Percentiles rank a stretch among this genome's conserved stretches.
Evolutionary conservation across 2,888 invertebrate species (phyloP).

Genomic region (Nipponacmea schrenckii): DNA sequence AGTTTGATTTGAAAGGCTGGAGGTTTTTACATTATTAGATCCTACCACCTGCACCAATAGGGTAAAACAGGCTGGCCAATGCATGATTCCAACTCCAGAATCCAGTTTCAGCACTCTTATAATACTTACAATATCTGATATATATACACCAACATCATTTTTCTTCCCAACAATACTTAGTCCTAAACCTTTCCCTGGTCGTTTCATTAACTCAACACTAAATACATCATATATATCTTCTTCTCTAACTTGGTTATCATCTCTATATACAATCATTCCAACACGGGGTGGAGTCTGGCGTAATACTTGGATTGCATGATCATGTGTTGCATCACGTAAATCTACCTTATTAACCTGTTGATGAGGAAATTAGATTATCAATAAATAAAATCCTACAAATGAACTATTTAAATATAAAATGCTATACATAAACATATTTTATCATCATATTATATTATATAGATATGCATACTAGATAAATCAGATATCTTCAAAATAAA

Average conservation of each 20-base stretch:
- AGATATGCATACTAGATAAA: too few relatives aligned
- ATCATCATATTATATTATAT: too few relatives aligned
- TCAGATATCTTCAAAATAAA: too few relatives aligned
- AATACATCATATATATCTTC: conserved; percentile 76
- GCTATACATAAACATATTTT: too few relatives aligned
- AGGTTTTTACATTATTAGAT: too few relatives aligned
- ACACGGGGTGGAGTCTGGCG: conserved; percentile 85
- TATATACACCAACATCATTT: conserved; percentile 84
- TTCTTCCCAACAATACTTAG: conserved; percentile 82
- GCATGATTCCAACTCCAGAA: too few relatives aligned
- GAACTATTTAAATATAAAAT: too few relatives aligned
- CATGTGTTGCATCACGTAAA: conserved; percentile 83
- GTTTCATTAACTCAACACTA: conserved; percentile 83
- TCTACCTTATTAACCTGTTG: conserved; percentile 80
- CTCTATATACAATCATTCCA: conserved; percentile 83
- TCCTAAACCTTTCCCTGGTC: conserved; percentile 80
- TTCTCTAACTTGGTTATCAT: conserved; percentile 67
- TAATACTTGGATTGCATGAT: conserved; percentile 77
- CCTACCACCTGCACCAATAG: too few relatives aligned
- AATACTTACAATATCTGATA: conserved; percentile 87
- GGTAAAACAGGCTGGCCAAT: too few relatives aligned
- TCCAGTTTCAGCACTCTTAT: too few relatives aligned
- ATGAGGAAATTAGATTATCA: neutral
- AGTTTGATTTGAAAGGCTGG: too few relatives aligned
- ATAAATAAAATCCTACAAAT: too few relatives aligned